Evolutionary conservation across 2,888 invertebrate species (phyloP), one percentile per base, ranked within the genome.

Genomic region (Eucriotettix oculatus): DNA sequence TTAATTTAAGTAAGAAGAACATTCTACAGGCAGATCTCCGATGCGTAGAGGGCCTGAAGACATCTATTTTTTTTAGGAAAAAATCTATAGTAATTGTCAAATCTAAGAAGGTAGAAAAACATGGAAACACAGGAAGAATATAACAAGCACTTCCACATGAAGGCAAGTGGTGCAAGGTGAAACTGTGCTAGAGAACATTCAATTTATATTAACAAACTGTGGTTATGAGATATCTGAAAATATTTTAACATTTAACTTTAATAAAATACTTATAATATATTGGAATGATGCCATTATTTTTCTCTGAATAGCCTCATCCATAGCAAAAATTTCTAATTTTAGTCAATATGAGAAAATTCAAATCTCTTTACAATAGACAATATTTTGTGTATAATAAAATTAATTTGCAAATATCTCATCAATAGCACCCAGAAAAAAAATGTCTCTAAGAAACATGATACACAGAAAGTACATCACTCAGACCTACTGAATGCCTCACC

Each of bases 401-500:
- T 2, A 29, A 29, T 29, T 29, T 29, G 43, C n/a, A 52, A 16
- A 29, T 52, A 40, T 40, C 43, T 16, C 52, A 44, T 57, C 43
- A 57, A 57, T 57, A 12, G 41, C 16, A 57, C 44, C 52, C 48
- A 41, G 16, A 57, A 48, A 40, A 57, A 58, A 53, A 53, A 53
- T 53, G 53, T 53, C 16, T n/a, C 29, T 29, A 29, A 29, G 29
- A 29, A 29, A 29, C 29, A 29, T 29, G 29, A 48, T 29, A 48
- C 29, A 56, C 52, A 60, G 16, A 60, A 56, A 55, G 52, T 58
- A 44, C 54, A 60, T 42, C 42, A 52, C 53, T 59, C 59, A 61
- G 52, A 61, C 58, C 57, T 60, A 60, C 58, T 57, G 58, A 63
- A 64, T 61, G 60, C 63, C 67, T 67, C 66, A 68, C 68, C 67